Conservation (phyloP, 2,797 vertebrate species). For the Xenopus petersii region DNA sequence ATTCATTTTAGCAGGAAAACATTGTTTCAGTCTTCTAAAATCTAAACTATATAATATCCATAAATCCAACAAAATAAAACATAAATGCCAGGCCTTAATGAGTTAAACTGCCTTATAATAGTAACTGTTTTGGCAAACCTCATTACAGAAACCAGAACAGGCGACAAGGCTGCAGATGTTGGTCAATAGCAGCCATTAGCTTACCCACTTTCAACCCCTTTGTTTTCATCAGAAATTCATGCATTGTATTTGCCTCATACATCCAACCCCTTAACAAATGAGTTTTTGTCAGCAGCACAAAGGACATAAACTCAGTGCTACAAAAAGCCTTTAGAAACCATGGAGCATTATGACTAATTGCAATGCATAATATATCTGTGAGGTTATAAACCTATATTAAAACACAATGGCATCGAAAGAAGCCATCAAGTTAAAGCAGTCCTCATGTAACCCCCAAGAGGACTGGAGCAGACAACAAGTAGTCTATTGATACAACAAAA, state of each 20-base stretch:
- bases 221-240: slow-evolving; percentile 65
- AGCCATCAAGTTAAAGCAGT: slow-evolving; percentile 69
- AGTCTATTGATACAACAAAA: slow-evolving; percentile 68
- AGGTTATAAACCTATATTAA: slow-evolving; percentile 70
- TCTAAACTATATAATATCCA: too few species aligned
- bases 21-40: too few species aligned
- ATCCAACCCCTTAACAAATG: slow-evolving; percentile 65
- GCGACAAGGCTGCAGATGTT: slow-evolving; percentile 15
- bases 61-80: too few species aligned
- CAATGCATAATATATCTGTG: slow-evolving; percentile 69
- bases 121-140: slow-evolving; percentile 13
- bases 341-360: slow-evolving; percentile 71
- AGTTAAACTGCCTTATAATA: too few species aligned
- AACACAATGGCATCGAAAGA: slow-evolving; percentile 69
- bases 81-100: too few species aligned
- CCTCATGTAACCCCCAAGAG: slow-evolving; percentile 69
- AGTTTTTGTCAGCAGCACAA: slow-evolving; percentile 68
- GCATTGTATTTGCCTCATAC: slow-evolving; percentile 73
- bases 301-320: slow-evolving; percentile 68
- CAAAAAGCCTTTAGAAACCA: slow-evolving; percentile 66
- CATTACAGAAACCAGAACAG: slow-evolving; percentile 12
- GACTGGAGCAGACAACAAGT: slow-evolving; percentile 69
- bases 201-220: slow-evolving; percentile 51
- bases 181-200: slow-evolving; percentile 54
- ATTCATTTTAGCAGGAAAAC: too few species aligned